Percentiles rank a stretch among this genome's conserved stretches.
phyloP scores from a whole-genome alignment of 1,140 invertebrate species.

The Maconellicoccus hirsutus region DNA sequence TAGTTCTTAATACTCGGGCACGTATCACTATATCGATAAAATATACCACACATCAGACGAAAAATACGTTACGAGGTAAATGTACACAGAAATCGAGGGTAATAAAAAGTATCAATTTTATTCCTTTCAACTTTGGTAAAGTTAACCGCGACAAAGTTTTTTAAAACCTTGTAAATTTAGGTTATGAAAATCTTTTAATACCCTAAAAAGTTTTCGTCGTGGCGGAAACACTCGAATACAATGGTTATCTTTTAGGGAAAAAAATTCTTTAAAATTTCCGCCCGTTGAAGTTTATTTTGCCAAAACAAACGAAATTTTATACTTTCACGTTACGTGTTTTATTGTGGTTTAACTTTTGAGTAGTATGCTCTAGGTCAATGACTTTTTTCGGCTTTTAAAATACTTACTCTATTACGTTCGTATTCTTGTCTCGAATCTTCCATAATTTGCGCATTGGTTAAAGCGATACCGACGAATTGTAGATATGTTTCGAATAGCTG shows the following conservation, averaged over 20 bases:
- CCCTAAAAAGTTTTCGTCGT: neutral
- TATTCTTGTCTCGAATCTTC: constrained; percentile 39
- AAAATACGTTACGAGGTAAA: too few species aligned
- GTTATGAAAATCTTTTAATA: constrained; percentile 10
- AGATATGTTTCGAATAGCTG: constrained; percentile 41
- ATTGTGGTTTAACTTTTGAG: neutral
- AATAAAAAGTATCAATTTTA: neutral
- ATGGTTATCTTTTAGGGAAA: neutral
- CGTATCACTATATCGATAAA: too few species aligned
- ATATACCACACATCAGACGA: too few species aligned
- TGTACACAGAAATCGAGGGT: too few species aligned
- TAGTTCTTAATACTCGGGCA: too few species aligned
- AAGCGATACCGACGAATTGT: constrained; percentile 40
- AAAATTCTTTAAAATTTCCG: neutral
- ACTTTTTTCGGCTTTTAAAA: neutral
- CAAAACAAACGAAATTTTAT: neutral
- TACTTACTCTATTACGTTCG: constrained; percentile 39
- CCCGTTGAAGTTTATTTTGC: neutral
- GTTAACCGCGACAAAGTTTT: neutral
- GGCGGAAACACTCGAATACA: neutral
- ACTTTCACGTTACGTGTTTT: neutral
- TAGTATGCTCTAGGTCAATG: neutral
- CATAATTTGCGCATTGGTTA: constrained; percentile 41
- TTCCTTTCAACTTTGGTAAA: neutral
- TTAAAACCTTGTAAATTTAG: neutral